phyloP scores from a whole-genome alignment of 2,113 vertebrate species.

The Bos javanicus region DNA sequence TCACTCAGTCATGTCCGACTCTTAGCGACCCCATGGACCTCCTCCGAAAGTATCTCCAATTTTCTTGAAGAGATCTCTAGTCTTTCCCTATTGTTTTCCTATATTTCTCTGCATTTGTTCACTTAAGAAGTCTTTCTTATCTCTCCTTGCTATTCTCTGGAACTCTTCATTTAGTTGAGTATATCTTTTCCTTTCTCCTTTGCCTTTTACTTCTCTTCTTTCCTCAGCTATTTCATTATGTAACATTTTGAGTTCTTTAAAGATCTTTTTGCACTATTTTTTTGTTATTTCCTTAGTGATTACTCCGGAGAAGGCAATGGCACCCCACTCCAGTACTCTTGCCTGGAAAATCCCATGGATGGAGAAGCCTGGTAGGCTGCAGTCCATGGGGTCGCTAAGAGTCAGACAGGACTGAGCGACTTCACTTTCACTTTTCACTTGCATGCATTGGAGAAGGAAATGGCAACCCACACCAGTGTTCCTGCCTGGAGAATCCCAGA shows the following conservation, averaged over 20 bases:
- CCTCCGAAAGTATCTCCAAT: not conserved
- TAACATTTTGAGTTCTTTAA: not conserved
- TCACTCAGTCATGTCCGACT: too few relatives aligned
- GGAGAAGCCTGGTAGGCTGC: too few relatives aligned
- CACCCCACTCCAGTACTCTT: too few relatives aligned
- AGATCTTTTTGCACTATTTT: not conserved
- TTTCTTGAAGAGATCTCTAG: not conserved
- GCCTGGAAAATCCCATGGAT: too few relatives aligned
- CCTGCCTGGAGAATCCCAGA: too few relatives aligned
- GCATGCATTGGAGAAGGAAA: too few relatives aligned
- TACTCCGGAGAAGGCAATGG: not conserved
- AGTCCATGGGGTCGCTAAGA: too few relatives aligned
- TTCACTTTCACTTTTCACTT: too few relatives aligned
- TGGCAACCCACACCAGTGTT: too few relatives aligned
- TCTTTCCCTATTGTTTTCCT: not conserved
- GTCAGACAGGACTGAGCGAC: too few relatives aligned
- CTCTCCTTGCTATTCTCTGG: not conserved
- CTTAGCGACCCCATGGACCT: too few relatives aligned
- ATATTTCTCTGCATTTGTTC: not conserved
- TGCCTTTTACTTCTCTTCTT: not conserved
- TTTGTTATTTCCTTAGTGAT: not conserved
- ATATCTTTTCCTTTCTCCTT: not conserved
- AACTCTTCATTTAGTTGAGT: not conserved
- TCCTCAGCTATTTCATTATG: not conserved
- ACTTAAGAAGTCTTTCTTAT: not conserved